Evolutionary conservation across 2,888 invertebrate genomes (phyloP), one percentile per base, ranked within the genome.

Genomic region (Heliconius ismenius): DNA sequence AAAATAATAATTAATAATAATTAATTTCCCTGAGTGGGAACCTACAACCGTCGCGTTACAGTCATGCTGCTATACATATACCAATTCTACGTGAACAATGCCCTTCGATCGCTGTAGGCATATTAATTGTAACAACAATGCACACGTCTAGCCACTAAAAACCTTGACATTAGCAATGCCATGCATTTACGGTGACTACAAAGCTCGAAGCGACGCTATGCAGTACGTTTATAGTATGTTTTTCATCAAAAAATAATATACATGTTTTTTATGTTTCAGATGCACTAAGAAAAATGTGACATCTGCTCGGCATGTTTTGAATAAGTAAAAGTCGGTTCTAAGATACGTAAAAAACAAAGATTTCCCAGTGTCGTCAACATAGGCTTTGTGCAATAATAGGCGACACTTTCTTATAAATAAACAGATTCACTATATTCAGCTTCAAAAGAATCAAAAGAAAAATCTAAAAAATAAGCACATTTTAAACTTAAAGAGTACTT

Each of bases 161-260:
- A 43, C 78, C 76, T 78, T 78, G 78, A 76, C 74, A 74, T 78
- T 76, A 76, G 63, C 67, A 72, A 76, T 74, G 76, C 72, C 76
- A 72, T 74, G 65, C 65, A 63, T 67, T 70, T 64, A 68, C 63
- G 69, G 65, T 32, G 70, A 74, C 64, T 60, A 70, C 32, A 70
- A 58, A 70, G 58, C 32, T 58, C n/a, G 18, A 65, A 43, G 49
- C 58, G 24, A 39, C 21, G 36, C 26, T 13, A 7, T 18, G 26
- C 49, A 49, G 11, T 62, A 13, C 39, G 24, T 36, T 73, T 26
- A 21, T 39, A 24, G 62, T 26, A 62, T 28, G 15, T 15, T 54
- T 21, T 9, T 24, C 24, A 15, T 58, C 13, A n/a, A 54, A 58
- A n/a, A 43, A 49, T 49, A 2, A 49, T 21, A 10, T 18, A 49